Evolutionary conservation across 2,888 invertebrate genomes (phyloP).

Genomic region (Piscicola geometra): DNA sequence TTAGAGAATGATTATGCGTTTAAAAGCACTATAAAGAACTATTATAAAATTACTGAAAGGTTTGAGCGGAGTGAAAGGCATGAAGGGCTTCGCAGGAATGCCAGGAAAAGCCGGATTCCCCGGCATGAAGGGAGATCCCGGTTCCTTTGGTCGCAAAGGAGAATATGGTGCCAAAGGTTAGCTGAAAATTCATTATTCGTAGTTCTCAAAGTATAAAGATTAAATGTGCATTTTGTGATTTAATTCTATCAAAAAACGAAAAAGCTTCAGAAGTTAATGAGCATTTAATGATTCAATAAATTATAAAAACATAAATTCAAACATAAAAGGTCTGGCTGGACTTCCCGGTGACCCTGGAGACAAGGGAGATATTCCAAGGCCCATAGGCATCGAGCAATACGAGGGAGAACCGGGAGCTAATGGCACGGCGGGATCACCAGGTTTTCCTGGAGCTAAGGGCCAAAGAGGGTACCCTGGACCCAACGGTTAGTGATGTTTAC

Average conservation of each 20-base stretch:
- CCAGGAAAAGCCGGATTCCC: constrained; percentile 43
- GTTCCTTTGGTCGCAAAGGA: background rate
- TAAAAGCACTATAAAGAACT: too few species aligned
- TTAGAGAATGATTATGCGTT: too few species aligned
- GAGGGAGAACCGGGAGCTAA: constrained; percentile 41
- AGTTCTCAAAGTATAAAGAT: too few species aligned
- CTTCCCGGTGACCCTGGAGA: background rate
- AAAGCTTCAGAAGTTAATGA: too few species aligned
- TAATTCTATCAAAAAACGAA: too few species aligned
- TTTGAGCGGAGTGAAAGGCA: background rate
- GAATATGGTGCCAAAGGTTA: background rate
- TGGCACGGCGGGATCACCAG: constrained; percentile 47
- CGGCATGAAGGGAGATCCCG: constrained; percentile 56
- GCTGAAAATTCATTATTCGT: background rate
- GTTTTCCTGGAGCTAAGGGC: constrained; percentile 23
- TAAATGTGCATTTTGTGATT: background rate
- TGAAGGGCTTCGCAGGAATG: constrained; percentile 60
- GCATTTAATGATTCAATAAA: too few species aligned
- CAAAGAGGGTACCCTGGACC: too few species aligned
- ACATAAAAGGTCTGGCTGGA: background rate
- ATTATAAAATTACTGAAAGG: too few species aligned
- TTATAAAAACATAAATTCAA: background rate
- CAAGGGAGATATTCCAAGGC: background rate
- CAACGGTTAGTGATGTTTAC: too few species aligned
- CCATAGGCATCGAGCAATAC: background rate